A percentile compares a stretch with the other conserved stretches of the same genome.
phyloP scores from a whole-genome alignment of 2,888 invertebrate species.

The Nomada hirtipes region DNA sequence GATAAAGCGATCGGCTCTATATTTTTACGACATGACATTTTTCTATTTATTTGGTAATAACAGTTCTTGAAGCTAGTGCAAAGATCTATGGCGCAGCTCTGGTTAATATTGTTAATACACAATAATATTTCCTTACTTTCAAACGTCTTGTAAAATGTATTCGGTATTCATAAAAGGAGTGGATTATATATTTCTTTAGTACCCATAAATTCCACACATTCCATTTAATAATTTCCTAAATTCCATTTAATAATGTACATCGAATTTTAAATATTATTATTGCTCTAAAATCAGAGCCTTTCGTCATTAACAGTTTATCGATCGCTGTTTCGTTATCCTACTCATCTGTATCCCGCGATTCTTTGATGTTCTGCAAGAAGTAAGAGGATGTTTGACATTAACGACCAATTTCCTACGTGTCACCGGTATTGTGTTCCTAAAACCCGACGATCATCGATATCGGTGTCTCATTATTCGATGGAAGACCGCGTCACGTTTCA shows the following conservation, averaged over 20 bases:
- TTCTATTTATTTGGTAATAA: too few species aligned
- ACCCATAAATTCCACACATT: too few species aligned
- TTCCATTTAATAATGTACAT: too few species aligned
- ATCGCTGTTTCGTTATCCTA: not conserved
- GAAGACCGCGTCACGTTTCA: not conserved
- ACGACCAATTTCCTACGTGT: constrained; percentile 4
- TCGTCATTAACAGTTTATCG: not conserved
- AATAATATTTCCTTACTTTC: not conserved
- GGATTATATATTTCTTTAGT: not conserved
- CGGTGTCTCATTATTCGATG: constrained; percentile 5
- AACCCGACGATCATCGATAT: constrained; percentile 1
- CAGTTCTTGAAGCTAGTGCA: too few species aligned
- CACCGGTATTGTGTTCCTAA: not conserved
- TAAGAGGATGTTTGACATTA: not conserved
- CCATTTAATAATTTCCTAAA: too few species aligned
- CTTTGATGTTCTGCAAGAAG: not conserved
- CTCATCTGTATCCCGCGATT: not conserved
- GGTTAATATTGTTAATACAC: not conserved
- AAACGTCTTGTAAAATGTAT: not conserved
- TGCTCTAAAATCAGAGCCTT: too few species aligned
- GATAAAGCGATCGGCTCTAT: too few species aligned
- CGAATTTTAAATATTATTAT: too few species aligned
- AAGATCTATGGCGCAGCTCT: too few species aligned
- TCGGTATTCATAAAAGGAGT: not conserved
- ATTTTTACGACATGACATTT: too few species aligned